phyloP scores from a whole-genome alignment of 2,888 invertebrate species.

The Megaustenia siamemsis region DNA sequence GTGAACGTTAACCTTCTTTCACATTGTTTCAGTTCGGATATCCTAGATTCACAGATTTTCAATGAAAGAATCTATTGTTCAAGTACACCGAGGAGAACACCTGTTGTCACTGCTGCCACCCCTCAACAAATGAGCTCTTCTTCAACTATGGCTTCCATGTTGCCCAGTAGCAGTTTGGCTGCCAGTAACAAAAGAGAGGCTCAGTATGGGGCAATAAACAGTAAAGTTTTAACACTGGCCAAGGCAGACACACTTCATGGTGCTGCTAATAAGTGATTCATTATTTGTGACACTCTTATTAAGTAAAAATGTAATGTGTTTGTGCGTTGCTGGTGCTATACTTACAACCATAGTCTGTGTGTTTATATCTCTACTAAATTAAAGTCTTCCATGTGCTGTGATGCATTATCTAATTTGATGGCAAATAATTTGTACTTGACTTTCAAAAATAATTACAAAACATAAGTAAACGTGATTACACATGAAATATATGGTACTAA shows the following conservation, averaged over 20 bases:
- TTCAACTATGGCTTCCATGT: not conserved
- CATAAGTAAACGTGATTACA: too few relatives aligned
- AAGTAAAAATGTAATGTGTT: too few relatives aligned
- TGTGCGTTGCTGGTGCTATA: too few relatives aligned
- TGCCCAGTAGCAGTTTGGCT: not conserved
- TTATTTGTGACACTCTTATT: not conserved
- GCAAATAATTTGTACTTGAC: too few relatives aligned
- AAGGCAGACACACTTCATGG: not conserved
- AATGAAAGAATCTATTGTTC: constrained; percentile 46
- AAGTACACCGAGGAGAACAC: constrained; percentile 61
- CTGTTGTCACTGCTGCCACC: constrained; percentile 27
- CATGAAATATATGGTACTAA: too few relatives aligned
- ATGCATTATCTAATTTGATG: too few relatives aligned
- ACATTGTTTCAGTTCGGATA: constrained; percentile 37
- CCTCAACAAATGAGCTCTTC: not conserved
- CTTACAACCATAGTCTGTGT: too few relatives aligned
- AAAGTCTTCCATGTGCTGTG: too few relatives aligned
- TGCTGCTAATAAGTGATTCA: not conserved
- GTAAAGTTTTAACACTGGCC: not conserved
- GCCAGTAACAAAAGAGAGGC: not conserved
- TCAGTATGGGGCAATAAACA: constrained; percentile 25
- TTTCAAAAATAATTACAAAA: too few relatives aligned
- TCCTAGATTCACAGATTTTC: constrained; percentile 58
- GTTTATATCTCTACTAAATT: too few relatives aligned
- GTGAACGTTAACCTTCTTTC: not conserved